Evolutionary conservation across 2,113 vertebrate genomes (phyloP), one percentile per base, ranked within the genome.

Genomic region (Etia nguti): DNA sequence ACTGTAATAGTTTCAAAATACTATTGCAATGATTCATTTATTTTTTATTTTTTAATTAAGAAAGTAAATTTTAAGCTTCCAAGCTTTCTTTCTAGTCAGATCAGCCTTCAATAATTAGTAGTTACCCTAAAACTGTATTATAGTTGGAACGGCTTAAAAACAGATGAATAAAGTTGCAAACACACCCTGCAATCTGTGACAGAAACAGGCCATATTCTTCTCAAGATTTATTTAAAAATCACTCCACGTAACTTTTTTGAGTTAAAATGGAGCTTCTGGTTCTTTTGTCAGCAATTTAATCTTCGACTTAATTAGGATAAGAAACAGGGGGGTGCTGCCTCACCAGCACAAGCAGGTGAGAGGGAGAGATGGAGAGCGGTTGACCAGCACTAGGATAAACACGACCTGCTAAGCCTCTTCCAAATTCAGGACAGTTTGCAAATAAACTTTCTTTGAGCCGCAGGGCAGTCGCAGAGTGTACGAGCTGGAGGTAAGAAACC

Each of bases 401-500:
- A 15, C 31, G 13, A 62, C 16, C 50, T 15, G 10, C 18, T 31
- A 18, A 6, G 34, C 26, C 8, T 3, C 56, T 34, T 5, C 8
- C 43, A n/a, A 15, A 31, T 73, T 80, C 22, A 10, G 62, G 15
- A 57, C 38, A 31, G 34, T 18, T 1, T 50, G 41, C 16, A 75
- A 36, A 31, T 2, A 31, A 4, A 22, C 8, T 18, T 22, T 60
- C 46, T 48, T 9, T 93, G 15, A 88, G 77, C 79, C 43, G 48
- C 86, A 99, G 98, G 98, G 98, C 9, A 99, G 98, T 90, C 97
- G 97, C 86, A 97, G 96, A 90, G 97, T 97, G 46, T 99, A 99
- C 1, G 99, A 99, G 94, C 83, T 98, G 85, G 98, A 99, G 90
- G 98, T 99, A 84, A 97, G 97, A 70, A 97, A 96, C 91, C 97